A percentile compares a stretch with the other conserved stretches of the same genome.
Evolutionary conservation across 1,140 invertebrate species (phyloP).

Genomic region (Berghia stephanieae): DNA sequence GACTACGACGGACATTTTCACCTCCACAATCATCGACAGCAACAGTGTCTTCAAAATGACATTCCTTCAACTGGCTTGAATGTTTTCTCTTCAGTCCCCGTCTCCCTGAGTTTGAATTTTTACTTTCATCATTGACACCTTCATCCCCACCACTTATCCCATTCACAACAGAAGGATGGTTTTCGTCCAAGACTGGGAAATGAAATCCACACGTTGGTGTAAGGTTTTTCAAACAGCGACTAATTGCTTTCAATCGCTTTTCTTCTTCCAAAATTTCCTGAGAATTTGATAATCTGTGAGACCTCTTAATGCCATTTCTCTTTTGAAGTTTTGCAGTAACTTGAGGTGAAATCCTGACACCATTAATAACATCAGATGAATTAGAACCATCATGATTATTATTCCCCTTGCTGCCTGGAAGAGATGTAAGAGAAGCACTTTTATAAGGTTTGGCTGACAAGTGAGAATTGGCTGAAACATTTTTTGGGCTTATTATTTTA

Average conservation of each 20-base stretch:
- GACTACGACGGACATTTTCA: constrained; percentile 18
- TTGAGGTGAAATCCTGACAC: too few species aligned
- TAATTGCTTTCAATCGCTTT: constrained; percentile 19
- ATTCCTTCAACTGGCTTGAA: not conserved
- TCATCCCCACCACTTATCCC: not conserved
- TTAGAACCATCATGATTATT: too few species aligned
- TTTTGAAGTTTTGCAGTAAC: too few species aligned
- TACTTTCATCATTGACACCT: not conserved
- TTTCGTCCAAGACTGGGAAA: constrained; percentile 23
- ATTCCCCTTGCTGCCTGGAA: too few species aligned
- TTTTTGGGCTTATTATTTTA: too few species aligned
- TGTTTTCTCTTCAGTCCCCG: not conserved
- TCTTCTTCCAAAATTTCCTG: too few species aligned
- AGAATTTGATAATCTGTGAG: too few species aligned
- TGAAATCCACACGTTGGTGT: constrained; percentile 26
- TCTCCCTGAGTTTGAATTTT: not conserved
- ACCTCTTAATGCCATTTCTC: too few species aligned
- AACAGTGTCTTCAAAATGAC: not conserved
- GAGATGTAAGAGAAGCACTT: too few species aligned
- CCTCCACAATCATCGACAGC: not conserved
- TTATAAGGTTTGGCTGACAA: too few species aligned
- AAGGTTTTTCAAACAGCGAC: constrained; percentile 21
- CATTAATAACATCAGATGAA: too few species aligned
- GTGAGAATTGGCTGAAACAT: too few species aligned
- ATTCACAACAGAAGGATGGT: constrained; percentile 1